Evolutionary conservation across 2,113 vertebrate species (phyloP).

Genomic region (Phasianus colchicus): DNA sequence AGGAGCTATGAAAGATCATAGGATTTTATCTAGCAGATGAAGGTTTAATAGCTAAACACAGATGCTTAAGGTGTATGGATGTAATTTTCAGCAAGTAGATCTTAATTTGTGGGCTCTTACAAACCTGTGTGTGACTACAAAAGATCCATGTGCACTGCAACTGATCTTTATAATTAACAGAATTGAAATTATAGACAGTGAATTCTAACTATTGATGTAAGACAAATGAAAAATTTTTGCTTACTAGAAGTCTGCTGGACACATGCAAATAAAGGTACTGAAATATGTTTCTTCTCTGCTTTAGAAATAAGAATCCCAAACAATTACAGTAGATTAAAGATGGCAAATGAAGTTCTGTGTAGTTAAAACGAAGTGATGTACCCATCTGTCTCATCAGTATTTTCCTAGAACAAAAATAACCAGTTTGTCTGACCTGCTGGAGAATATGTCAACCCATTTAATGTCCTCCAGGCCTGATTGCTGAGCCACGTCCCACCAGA

Average conservation of each 20-base stretch:
- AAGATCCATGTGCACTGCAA: neutral
- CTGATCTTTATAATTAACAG: slow-evolving; percentile 18
- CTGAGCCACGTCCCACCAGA: neutral
- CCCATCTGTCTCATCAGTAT: slow-evolving; percentile 45
- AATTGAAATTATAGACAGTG: slow-evolving; percentile 31
- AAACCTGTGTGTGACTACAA: neutral
- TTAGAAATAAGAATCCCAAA: slow-evolving; percentile 11
- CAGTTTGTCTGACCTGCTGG: slow-evolving; percentile 41
- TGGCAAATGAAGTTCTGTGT: slow-evolving; percentile 45
- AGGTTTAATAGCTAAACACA: neutral
- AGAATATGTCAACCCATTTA: slow-evolving; percentile 51
- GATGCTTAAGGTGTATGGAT: neutral
- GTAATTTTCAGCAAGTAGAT: slow-evolving; percentile 18
- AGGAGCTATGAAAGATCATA: neutral
- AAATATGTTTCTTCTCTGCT: neutral
- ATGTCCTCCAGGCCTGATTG: slow-evolving; percentile 51
- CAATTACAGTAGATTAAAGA: slow-evolving; percentile 28
- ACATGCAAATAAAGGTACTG: neutral
- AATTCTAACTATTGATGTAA: slow-evolving; percentile 2
- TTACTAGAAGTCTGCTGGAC: neutral
- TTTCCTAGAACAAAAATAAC: slow-evolving; percentile 60
- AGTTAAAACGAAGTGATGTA: slow-evolving; percentile 47
- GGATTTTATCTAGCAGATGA: neutral
- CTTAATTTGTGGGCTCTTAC: neutral
- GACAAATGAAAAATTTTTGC: neutral